Evolutionary conservation across 2,113 vertebrate genomes (phyloP), one percentile per base, ranked within the genome.

Genomic region (Paracanthobrama guichenoti): DNA sequence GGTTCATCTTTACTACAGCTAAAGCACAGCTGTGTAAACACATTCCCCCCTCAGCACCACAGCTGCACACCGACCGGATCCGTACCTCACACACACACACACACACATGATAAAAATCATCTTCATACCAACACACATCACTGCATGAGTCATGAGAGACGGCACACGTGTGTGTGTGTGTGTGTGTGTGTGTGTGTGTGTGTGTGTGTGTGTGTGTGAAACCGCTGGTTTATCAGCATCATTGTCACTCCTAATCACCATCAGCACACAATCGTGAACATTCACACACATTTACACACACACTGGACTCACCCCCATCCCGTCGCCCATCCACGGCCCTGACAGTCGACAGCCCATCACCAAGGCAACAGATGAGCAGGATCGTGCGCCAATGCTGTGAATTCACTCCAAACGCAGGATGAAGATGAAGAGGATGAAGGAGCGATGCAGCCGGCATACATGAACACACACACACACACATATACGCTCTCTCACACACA

Each of bases 291-390:
- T 69, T 1, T 6, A 7, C 53, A 74, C 60, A 55, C 83, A 77
- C 31, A 79, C 26, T 3, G 20, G 42, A 88, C 89, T 88, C 74
- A 89, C 89, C 86, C 85, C 84, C 85, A 88, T 87, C 66, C 85
- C 82, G 26, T 89, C 88, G 20, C 82, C 87, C 26, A 81, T 80
- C 90, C 85, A 87, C 82, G 86, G 88, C 87, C 88, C 85, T 28
- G 90, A 90, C 35, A 89, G 86, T 80, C 88, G 87, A 78, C 90
- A 90, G 85, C 90, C 90, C 90, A 90, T 90, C 84, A 84, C 85
- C 85, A 87, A 85, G 85, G 86, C 86, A 88, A 87, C 83, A 85
- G 85, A 88, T 79, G 84, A 81, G 60, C 48, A 55, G 82, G 28
- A 55, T 57, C 42, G 75, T 50, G 78, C 42, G 48, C 55, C 73